Evolutionary conservation across 2,888 invertebrate genomes (phyloP).

Genomic region (Lordiphosa andalusiaca): DNA sequence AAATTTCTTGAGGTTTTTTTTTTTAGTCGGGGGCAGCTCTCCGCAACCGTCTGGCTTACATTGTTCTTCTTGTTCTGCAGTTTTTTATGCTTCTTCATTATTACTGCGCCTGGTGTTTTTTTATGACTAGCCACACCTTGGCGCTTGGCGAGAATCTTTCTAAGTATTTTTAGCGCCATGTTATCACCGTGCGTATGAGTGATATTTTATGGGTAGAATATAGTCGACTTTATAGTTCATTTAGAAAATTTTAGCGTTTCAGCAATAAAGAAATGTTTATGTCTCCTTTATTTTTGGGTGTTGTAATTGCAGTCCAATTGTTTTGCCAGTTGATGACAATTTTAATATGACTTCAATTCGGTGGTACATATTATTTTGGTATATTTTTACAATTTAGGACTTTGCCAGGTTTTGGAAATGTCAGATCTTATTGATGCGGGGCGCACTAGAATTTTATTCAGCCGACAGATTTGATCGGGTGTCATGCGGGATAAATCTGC

Average conservation of each 20-base stretch:
- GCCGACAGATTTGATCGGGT: too few species aligned
- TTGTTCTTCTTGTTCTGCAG: conserved; percentile 8
- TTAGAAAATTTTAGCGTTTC: conserved; percentile 1
- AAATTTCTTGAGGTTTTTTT: conserved; percentile 28
- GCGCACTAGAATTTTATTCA: too few species aligned
- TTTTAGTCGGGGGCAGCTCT: too few species aligned
- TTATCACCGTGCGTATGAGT: conserved; percentile 32
- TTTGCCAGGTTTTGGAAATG: too few species aligned
- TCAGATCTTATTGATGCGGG: too few species aligned
- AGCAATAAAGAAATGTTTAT: too few species aligned
- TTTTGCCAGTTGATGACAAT: too few species aligned
- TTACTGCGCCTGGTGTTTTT: conserved; percentile 36
- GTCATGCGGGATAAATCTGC: too few species aligned
- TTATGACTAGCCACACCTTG: conserved; percentile 18
- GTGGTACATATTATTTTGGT: conserved; percentile 5
- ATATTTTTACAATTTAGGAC: too few species aligned
- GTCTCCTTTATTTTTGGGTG: too few species aligned
- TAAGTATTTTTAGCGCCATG: conserved; percentile 14
- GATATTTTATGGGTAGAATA: conserved; percentile 27
- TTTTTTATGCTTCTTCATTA: conserved; percentile 25
- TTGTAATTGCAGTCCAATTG: too few species aligned
- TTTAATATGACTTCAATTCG: neutral
- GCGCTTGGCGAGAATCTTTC: conserved; percentile 6
- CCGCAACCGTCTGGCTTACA: too few species aligned
- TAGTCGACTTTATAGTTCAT: conserved; percentile 30